These are phyloP conservation scores for Neogobius melanostomus DNA, from an alignment of 2,113 vertebrate species.

Conservation along the genomic window DNA sequence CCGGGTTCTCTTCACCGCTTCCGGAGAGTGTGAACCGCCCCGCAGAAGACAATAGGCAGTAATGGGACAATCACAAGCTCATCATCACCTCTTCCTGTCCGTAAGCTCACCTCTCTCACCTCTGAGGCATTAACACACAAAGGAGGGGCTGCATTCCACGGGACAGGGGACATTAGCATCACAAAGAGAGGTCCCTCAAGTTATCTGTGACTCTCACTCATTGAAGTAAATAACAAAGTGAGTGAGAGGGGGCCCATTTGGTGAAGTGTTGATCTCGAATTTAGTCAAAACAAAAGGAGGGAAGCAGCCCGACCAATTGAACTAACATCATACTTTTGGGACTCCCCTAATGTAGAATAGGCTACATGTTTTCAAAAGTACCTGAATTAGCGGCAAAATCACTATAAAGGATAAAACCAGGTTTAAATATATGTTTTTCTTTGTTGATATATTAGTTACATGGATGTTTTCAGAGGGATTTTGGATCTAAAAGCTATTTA, in stretches of 20 bases:
- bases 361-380: no score
- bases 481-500: no score
- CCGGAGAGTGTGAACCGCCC: constrained; percentile 42
- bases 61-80: constrained; percentile 39
- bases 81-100: constrained; percentile 59
- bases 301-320: neutral
- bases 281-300: neutral
- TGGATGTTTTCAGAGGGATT: no score
- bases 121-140: constrained; percentile 45
- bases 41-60: constrained; percentile 56
- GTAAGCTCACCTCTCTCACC: constrained; percentile 11
- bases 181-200: constrained; percentile 17
- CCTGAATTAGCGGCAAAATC: no score
- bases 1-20: constrained; percentile 23
- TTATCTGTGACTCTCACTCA: constrained; percentile 1
- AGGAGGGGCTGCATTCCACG: constrained; percentile 18
- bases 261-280: neutral
- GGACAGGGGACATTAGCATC: constrained; percentile 41
- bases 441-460: no score
- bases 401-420: no score
- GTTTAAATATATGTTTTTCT: no score
- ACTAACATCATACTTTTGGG: no score
- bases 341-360: no score
- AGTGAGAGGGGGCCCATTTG: neutral
- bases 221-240: no score